These are phyloP conservation scores for Spicauda simplicius DNA, from an alignment of 2,888 invertebrate genomes.

Conservation along the genomic window DNA sequence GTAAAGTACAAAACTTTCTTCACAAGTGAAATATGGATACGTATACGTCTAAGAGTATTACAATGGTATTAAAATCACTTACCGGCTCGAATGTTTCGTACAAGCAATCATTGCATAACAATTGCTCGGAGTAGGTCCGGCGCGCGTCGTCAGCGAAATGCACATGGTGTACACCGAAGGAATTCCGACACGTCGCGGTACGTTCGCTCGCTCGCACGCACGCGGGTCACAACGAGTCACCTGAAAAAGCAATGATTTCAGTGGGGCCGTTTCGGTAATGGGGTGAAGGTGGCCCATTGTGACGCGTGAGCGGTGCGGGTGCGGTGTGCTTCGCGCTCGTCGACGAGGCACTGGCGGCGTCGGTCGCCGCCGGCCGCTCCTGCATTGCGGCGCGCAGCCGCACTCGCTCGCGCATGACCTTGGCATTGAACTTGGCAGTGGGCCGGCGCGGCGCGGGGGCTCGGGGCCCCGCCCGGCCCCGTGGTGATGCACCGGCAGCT, in stretches of 20 bases:
- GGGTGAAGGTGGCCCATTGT: constrained; percentile 43
- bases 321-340: constrained; percentile 71
- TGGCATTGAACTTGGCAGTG: constrained; percentile 93
- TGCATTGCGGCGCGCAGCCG: constrained; percentile 89
- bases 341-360: constrained; percentile 76
- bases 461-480: constrained; percentile 44
- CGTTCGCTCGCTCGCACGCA: constrained; percentile 44
- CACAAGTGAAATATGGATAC: not conserved
- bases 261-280: constrained; percentile 20
- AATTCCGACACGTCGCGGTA: constrained; percentile 52
- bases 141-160: constrained; percentile 50
- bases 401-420: constrained; percentile 88
- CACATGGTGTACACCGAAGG: constrained; percentile 59
- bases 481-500: constrained; percentile 75
- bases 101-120: constrained; percentile 66
- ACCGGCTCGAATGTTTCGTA: constrained; percentile 34
- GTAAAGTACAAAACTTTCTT: not conserved
- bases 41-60: not conserved
- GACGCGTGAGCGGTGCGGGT: constrained; percentile 54
- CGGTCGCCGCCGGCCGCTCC: constrained; percentile 79
- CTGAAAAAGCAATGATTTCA: constrained; percentile 49
- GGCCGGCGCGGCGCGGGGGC: constrained; percentile 66
- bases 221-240: constrained; percentile 50
- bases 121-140: constrained; percentile 54
- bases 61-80: constrained; percentile 23